A percentile compares a stretch with the other conserved stretches of the same genome.
These are phyloP conservation scores for Lithobates sylvaticus DNA, from an alignment of 2,797 vertebrate species.

Conservation along the genomic window DNA sequence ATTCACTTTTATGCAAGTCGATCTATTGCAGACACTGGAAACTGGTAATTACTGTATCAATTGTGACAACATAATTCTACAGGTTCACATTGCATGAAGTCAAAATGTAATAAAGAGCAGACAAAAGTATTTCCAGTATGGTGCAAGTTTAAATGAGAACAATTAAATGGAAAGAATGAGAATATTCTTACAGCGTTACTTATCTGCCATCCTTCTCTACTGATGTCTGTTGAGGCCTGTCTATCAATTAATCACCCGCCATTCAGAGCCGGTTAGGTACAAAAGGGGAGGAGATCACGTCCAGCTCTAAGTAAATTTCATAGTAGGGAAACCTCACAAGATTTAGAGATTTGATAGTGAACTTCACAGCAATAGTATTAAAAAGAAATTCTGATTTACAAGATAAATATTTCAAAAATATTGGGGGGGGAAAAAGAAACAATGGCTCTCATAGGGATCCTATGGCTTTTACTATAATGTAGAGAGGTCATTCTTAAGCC, in stretches of 20 bases:
- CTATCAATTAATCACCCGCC: slow-evolving; percentile 45
- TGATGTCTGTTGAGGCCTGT: not conserved
- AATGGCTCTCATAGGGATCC: not conserved
- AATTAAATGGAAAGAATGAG: slow-evolving; percentile 11
- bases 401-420: not conserved
- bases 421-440: not conserved
- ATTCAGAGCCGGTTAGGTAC: slow-evolving; percentile 27
- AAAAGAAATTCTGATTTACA: not conserved
- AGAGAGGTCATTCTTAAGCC: not conserved
- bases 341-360: slow-evolving; percentile 23
- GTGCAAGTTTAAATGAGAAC: slow-evolving; percentile 4
- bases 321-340: slow-evolving; percentile 19
- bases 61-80: not conserved
- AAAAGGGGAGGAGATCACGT: slow-evolving; percentile 46
- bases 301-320: slow-evolving; percentile 25
- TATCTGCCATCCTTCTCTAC: not conserved
- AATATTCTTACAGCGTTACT: slow-evolving; percentile 7
- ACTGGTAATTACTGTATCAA: slow-evolving; percentile 22
- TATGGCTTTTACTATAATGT: no score
- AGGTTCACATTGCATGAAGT: not conserved
- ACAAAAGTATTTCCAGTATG: not conserved
- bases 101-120: slow-evolving; percentile 8
- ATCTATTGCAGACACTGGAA: not conserved
- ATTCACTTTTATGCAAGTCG: not conserved
- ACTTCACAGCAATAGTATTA: slow-evolving; percentile 27